These are phyloP conservation scores for Thera britannica DNA, from an alignment of 2,888 invertebrate genomes.

Conservation along the genomic window DNA sequence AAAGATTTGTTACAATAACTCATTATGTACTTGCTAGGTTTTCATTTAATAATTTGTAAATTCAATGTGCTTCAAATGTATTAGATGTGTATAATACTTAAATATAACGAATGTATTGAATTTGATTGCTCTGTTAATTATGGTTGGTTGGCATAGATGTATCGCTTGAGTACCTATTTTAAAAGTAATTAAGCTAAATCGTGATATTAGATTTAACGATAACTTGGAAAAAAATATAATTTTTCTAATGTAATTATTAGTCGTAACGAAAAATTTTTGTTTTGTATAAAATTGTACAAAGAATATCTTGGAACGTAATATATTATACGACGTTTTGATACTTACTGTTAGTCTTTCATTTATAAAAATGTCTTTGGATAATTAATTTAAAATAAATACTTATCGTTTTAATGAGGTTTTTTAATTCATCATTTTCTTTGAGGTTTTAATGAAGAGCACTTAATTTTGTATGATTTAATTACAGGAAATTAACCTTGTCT, in stretches of 20 bases:
- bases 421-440: slow-evolving; percentile 32
- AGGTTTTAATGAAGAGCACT: slow-evolving; percentile 11
- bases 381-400: slow-evolving; percentile 42
- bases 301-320: slow-evolving; percentile 81
- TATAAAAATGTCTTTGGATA: slow-evolving; percentile 28
- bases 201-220: slow-evolving; percentile 84
- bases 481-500: slow-evolving; percentile 12
- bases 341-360: slow-evolving; percentile 72
- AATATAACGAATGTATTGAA: slow-evolving; percentile 35
- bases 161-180: slow-evolving; percentile 77
- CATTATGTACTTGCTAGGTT: neutral
- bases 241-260: slow-evolving; percentile 85
- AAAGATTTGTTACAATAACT: neutral
- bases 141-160: slow-evolving; percentile 70
- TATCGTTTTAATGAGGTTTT: slow-evolving; percentile 37
- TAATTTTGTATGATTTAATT: slow-evolving; percentile 13
- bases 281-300: slow-evolving; percentile 84
- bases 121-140: slow-evolving; percentile 73
- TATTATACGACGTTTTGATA: slow-evolving; percentile 85
- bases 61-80: slow-evolving; percentile 38
- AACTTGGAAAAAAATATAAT: slow-evolving; percentile 82
- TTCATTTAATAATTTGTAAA: slow-evolving; percentile 10
- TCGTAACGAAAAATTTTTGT: slow-evolving; percentile 80
- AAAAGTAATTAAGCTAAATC: slow-evolving; percentile 82
- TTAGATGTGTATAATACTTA: slow-evolving; percentile 34